Percentiles rank a stretch among this genome's conserved stretches.
Evolutionary conservation across 2,888 invertebrate species (phyloP).

Genomic region (Spodoptera exigua): DNA sequence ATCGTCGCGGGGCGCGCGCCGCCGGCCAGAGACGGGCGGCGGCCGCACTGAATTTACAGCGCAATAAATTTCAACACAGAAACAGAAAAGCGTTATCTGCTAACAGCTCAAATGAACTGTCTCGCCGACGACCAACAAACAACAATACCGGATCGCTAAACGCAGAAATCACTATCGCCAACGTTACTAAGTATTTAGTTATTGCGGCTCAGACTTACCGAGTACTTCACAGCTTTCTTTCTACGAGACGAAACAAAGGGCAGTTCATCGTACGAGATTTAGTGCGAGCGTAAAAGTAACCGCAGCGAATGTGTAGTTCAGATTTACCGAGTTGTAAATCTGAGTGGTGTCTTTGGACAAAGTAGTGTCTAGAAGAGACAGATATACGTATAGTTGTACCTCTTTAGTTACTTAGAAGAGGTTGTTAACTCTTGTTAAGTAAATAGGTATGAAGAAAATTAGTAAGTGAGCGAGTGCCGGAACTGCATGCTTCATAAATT

Average conservation of each 20-base stretch:
- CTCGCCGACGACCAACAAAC: slow-evolving; percentile 69
- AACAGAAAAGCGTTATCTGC: slow-evolving; percentile 81
- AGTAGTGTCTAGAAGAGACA: slow-evolving; percentile 45
- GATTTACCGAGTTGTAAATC: slow-evolving; percentile 64
- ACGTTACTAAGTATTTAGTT: slow-evolving; percentile 57
- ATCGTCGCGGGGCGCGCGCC: slow-evolving; percentile 71
- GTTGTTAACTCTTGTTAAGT: slow-evolving; percentile 33
- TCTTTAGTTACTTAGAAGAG: slow-evolving; percentile 16
- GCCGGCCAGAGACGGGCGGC: slow-evolving; percentile 36
- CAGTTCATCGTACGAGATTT: slow-evolving; percentile 66
- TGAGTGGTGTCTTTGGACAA: slow-evolving; percentile 50
- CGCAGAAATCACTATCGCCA: slow-evolving; percentile 60
- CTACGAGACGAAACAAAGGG: slow-evolving; percentile 60
- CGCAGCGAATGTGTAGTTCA: slow-evolving; percentile 57
- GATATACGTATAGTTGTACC: slow-evolving; percentile 4
- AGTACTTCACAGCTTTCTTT: slow-evolving; percentile 56
- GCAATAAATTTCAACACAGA: slow-evolving; percentile 81
- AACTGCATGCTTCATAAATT: slow-evolving; percentile 58
- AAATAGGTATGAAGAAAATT: slow-evolving; percentile 48
- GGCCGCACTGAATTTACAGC: slow-evolving; percentile 76
- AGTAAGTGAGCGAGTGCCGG: slow-evolving; percentile 44
- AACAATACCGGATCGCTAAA: slow-evolving; percentile 61
- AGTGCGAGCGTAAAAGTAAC: slow-evolving; percentile 62
- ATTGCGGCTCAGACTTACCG: slow-evolving; percentile 31
- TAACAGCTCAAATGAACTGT: slow-evolving; percentile 85